Conservation (phyloP, 2,113 vertebrate species). For the Misgurnus anguillicaudatus region DNA sequence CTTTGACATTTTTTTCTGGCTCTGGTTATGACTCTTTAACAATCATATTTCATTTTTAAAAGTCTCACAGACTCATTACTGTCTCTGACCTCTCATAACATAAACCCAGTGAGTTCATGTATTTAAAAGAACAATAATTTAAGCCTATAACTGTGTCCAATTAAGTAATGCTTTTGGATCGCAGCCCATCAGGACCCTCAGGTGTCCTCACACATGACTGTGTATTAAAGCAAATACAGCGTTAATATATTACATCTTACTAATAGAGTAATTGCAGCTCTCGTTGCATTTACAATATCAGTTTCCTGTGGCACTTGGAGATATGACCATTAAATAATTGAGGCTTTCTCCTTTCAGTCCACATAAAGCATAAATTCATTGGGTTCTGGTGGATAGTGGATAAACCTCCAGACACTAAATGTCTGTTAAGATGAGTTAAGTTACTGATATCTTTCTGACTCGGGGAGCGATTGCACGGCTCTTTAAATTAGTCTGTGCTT, state of each 20-base stretch:
- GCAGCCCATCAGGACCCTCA: not conserved
- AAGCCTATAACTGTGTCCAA: not conserved
- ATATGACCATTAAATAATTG: slow-evolving; percentile 62
- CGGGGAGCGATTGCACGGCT: slow-evolving; percentile 20
- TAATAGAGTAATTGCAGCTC: not conserved
- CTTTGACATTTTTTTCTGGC: too few relatives aligned
- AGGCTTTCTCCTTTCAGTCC: slow-evolving; percentile 37
- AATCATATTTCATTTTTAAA: too few relatives aligned
- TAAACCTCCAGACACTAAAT: slow-evolving; percentile 19
- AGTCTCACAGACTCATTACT: not conserved
- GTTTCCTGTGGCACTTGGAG: slow-evolving; percentile 36
- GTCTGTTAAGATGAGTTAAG: not conserved
- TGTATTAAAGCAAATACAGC: slow-evolving; percentile 7
- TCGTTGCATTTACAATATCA: slow-evolving; percentile 21
- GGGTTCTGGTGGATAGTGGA: slow-evolving; percentile 1
- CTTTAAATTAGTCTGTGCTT: slow-evolving; percentile 55
- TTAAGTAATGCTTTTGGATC: not conserved
- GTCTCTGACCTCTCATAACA: slow-evolving; percentile 5
- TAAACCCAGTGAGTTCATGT: not conserved
- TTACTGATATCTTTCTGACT: slow-evolving; percentile 10
- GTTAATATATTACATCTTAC: not conserved
- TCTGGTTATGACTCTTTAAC: not conserved
- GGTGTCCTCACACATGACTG: not conserved
- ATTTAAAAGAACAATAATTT: not conserved
- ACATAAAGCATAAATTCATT: slow-evolving; percentile 42